Evolutionary conservation across 2,113 vertebrate species (phyloP).

Genomic region (Heloderma charlesbogerti): DNA sequence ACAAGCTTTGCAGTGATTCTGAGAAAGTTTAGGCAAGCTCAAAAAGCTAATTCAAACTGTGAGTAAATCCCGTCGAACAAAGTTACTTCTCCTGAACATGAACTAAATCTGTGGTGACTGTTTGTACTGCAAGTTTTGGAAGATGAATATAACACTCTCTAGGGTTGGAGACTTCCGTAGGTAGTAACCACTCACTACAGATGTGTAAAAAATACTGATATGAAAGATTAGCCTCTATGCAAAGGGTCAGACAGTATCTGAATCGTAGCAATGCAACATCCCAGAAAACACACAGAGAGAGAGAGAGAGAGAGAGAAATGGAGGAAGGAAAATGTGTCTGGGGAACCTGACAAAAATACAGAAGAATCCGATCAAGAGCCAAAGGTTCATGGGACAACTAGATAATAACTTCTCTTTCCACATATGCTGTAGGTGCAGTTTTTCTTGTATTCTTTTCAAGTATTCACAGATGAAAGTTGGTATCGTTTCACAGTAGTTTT

Average conservation of each 20-base stretch:
- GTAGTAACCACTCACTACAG: too few species aligned
- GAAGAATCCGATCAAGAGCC: constrained; percentile 15
- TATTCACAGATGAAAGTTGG: constrained; percentile 42
- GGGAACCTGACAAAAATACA: not conserved
- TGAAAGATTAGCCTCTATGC: not conserved
- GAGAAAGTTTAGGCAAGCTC: too few species aligned
- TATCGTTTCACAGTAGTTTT: constrained; percentile 27
- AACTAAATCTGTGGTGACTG: not conserved
- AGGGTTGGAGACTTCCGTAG: too few species aligned
- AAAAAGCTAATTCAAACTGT: too few species aligned
- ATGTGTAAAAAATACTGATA: too few species aligned
- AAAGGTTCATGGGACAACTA: constrained; percentile 29
- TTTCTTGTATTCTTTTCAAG: constrained; percentile 57
- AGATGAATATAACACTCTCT: not conserved
- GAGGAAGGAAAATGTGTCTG: not conserved
- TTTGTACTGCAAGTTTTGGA: not conserved
- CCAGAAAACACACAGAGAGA: not conserved
- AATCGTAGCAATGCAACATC: not conserved
- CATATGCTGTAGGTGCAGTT: constrained; percentile 32
- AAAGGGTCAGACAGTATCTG: not conserved
- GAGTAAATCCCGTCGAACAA: too few species aligned
- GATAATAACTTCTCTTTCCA: constrained; percentile 36
- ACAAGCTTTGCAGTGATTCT: too few species aligned
- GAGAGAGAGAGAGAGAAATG: not conserved
- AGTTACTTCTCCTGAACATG: not conserved